Evolutionary conservation across 2,888 invertebrate genomes (phyloP).

Genomic region (Leptura quadrifasciata): DNA sequence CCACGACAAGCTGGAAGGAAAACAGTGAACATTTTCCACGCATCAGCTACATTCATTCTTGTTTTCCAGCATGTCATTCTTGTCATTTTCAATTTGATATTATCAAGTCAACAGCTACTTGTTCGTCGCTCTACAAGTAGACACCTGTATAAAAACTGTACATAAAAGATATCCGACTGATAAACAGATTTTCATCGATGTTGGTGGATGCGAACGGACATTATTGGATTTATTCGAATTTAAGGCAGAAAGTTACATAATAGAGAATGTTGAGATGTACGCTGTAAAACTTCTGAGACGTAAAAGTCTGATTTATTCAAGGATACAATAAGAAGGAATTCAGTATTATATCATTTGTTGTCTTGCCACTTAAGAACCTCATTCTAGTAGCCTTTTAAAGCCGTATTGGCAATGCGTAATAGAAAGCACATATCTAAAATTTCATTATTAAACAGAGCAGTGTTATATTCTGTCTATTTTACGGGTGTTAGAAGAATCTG

Average conservation of each 20-base stretch:
- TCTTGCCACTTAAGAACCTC: no score
- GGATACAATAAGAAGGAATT: no score
- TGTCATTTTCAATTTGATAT: slow-evolving; percentile 1
- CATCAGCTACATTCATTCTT: neutral
- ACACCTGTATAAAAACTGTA: slow-evolving; percentile 2
- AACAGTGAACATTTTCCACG: neutral
- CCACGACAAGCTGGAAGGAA: neutral
- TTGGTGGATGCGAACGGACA: neutral
- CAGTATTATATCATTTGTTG: no score
- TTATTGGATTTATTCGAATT: slow-evolving; percentile 7
- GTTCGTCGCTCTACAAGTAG: neutral
- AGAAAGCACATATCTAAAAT: no score
- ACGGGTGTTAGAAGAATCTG: no score
- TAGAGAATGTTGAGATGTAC: slow-evolving; percentile 7
- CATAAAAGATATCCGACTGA: neutral
- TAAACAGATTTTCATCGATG: slow-evolving; percentile 3
- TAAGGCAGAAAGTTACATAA: slow-evolving; percentile 4
- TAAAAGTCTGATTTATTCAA: neutral
- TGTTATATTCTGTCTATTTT: no score
- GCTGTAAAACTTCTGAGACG: slow-evolving; percentile 1
- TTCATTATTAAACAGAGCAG: no score
- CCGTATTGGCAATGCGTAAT: no score
- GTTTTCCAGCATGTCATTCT: neutral
- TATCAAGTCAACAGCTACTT: slow-evolving; percentile 7
- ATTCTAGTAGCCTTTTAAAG: no score